Evolutionary conservation across 2,113 vertebrate genomes (phyloP), one percentile per base, ranked within the genome.

Genomic region (Gallinago media): DNA sequence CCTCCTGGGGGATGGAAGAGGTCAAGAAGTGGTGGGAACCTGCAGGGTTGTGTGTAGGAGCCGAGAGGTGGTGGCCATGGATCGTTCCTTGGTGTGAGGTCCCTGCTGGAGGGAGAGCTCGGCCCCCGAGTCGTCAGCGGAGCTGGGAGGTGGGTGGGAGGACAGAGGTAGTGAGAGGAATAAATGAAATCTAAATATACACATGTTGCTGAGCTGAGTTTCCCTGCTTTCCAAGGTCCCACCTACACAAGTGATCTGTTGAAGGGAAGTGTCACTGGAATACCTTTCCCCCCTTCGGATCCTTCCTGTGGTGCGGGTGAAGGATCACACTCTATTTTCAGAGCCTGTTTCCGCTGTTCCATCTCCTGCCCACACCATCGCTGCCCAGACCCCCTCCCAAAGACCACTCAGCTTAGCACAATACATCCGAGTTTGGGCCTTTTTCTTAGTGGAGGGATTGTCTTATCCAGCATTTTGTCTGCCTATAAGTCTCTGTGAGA

Each of bases 61-160:
- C 76, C 9, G 34, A 10, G 81, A 59, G 75, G 29, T 22, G 71
- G 25, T 3, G 34, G 47, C 0, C 4, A 31, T 38, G 49, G 82
- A 1, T 55, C 6, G 7, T 44, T 52, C 15, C 13, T 23, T 0
- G 3, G 61, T 13, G 34, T 2, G 79, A 25, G 42, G 54, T 29
- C 31, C 12, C n/a, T 11, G 61, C 62, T 49, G 50, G 54, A 72
- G 75, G 56, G 52, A 18, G 46, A 12, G 55, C 1, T 17, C 32
- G 84, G 82, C 50, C 61, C 29, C 6, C 0, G 4, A 8, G 67
- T 3, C 1, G 5, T 47, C 5, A 3, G 27, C 0, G 0, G 85
- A 61, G 74, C 56, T 3, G 66, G 2, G 50, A 2, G 29, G 34
- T 21, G 2, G 3, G 62, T 32, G 80, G 59, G 90, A 87, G 81